Evolutionary conservation across 2,797 vertebrate genomes (phyloP).

Genomic region (Gallirallus australis): DNA sequence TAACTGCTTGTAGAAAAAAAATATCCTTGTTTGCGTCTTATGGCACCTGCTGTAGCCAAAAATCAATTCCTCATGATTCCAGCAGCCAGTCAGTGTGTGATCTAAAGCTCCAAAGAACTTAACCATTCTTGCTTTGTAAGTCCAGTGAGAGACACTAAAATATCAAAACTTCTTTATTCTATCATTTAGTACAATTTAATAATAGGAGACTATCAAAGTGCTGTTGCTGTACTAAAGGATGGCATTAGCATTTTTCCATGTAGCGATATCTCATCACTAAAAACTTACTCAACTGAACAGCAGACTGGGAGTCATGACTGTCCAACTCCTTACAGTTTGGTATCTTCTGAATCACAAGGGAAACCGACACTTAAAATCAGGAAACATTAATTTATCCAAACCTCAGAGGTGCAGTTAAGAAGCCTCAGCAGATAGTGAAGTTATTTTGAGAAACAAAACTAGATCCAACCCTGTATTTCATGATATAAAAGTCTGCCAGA

Average conservation of each 20-base stretch:
- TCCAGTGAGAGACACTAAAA: background rate
- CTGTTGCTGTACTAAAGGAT: background rate
- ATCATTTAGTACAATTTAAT: background rate
- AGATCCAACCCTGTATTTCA: background rate
- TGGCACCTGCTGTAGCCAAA: background rate
- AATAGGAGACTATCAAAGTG: background rate
- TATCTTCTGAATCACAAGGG: background rate
- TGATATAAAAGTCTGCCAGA: background rate
- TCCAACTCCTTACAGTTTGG: background rate
- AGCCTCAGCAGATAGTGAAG: background rate
- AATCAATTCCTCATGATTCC: slow-evolving; percentile 38
- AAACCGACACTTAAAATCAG: background rate
- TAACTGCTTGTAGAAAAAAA: background rate
- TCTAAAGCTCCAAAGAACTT: slow-evolving; percentile 14
- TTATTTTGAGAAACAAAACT: background rate
- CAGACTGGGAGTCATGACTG: background rate
- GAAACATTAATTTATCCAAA: background rate
- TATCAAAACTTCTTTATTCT: slow-evolving; percentile 16
- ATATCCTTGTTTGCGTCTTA: background rate
- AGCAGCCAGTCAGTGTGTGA: background rate
- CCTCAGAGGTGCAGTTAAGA: background rate
- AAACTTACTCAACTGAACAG: background rate
- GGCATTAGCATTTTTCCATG: background rate
- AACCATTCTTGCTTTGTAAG: background rate
- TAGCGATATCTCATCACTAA: background rate